These are phyloP conservation scores for Pholis gunnellus DNA, from an alignment of 2,113 vertebrate species.

Conservation along the genomic window DNA sequence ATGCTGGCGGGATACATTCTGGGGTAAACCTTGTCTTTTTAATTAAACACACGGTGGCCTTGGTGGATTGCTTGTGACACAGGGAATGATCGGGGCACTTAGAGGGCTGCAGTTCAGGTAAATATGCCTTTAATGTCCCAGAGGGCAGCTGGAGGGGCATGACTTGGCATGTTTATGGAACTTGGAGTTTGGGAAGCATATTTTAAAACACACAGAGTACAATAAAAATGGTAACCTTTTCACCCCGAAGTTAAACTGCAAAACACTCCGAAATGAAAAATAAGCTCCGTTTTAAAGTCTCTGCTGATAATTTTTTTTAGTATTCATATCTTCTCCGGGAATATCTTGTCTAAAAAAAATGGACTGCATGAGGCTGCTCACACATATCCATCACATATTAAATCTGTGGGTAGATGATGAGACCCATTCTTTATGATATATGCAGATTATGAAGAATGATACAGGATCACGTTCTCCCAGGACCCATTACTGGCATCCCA, in stretches of 20 bases:
- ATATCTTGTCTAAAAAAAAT: slow-evolving; percentile 24
- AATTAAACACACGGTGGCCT: slow-evolving; percentile 82
- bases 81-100: slow-evolving; percentile 79
- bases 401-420: slow-evolving; percentile 57
- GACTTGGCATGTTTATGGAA: slow-evolving; percentile 71
- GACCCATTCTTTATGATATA: slow-evolving; percentile 52
- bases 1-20: slow-evolving; percentile 71
- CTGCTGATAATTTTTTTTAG: slow-evolving; percentile 7
- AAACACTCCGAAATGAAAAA: slow-evolving; percentile 18
- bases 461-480: slow-evolving; percentile 56
- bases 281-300: slow-evolving; percentile 8
- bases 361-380: slow-evolving; percentile 23
- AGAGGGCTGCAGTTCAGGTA: slow-evolving; percentile 74
- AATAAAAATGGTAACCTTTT: slow-evolving; percentile 44
- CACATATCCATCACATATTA: slow-evolving; percentile 62
- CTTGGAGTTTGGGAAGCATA: slow-evolving; percentile 43
- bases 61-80: slow-evolving; percentile 81
- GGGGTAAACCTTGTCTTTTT: slow-evolving; percentile 80
- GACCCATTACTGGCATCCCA: slow-evolving; percentile 64
- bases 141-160: slow-evolving; percentile 51
- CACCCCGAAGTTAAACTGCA: slow-evolving; percentile 40
- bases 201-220: slow-evolving; percentile 43
- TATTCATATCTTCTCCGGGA: slow-evolving; percentile 24
- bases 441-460: slow-evolving; percentile 67
- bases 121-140: slow-evolving; percentile 76